Percentiles rank a stretch among this genome's conserved stretches.
These are phyloP conservation scores for Neolamprologus brichardi DNA, from an alignment of 2,113 vertebrate species.

Conservation along the genomic window DNA sequence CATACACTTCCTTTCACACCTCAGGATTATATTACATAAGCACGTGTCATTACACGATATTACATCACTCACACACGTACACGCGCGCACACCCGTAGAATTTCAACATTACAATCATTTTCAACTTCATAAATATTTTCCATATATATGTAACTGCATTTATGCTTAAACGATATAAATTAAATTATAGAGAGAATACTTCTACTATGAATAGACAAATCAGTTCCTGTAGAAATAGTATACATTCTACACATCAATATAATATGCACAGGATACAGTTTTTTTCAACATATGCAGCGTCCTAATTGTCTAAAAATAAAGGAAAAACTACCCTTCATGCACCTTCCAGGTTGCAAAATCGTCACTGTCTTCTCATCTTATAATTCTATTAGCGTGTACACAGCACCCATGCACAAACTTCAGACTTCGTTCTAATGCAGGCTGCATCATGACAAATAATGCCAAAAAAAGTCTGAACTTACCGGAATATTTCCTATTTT, in stretches of 20 bases:
- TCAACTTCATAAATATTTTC: background rate
- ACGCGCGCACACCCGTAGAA: background rate
- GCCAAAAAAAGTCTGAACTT: constrained; percentile 48
- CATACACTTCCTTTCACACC: background rate
- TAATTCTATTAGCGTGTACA: background rate
- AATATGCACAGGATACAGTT: background rate
- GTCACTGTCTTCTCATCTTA: background rate
- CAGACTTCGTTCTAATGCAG: background rate
- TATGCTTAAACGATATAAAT: background rate
- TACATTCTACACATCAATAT: background rate
- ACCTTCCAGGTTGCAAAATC: background rate
- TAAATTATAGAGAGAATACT: background rate
- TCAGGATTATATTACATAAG: constrained; percentile 30
- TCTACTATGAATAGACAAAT: background rate
- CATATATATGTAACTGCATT: background rate
- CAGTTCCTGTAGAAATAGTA: background rate
- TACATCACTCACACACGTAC: background rate
- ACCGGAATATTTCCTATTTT: constrained; percentile 68
- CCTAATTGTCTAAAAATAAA: background rate
- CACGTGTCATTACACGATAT: constrained; percentile 8
- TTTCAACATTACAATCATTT: background rate
- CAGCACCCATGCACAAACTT: background rate
- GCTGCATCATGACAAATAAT: background rate
- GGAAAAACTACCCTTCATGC: background rate
- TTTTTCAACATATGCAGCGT: background rate